These are phyloP conservation scores for Leptinotarsa defecta DNA, from an alignment of 1,140 invertebrate genomes.

Conservation along the genomic window DNA sequence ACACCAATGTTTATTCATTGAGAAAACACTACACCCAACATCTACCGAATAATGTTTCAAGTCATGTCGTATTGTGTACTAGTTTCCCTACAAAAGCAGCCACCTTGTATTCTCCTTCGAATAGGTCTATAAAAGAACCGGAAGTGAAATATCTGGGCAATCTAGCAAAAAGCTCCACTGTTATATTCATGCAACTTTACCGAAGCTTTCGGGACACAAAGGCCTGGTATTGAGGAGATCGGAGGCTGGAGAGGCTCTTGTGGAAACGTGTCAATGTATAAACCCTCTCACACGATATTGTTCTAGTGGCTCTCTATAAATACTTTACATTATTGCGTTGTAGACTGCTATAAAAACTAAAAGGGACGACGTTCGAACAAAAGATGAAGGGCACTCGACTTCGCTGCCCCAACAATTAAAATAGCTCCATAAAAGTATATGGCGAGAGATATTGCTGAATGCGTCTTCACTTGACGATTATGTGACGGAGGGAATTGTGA, in stretches of 20 bases:
- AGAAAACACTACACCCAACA: no score
- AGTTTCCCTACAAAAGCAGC: no score
- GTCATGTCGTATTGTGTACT: no score
- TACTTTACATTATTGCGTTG: constrained; percentile 25
- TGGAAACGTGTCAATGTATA: constrained; percentile 33
- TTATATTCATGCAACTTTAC: constrained; percentile 34
- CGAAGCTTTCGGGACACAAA: constrained; percentile 27
- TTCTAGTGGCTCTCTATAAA: constrained; percentile 36
- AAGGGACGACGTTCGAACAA: constrained; percentile 12
- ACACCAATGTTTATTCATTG: no score
- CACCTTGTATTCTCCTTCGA: neutral
- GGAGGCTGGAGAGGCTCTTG: constrained; percentile 29
- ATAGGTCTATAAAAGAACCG: constrained; percentile 26
- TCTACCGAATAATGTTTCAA: no score
- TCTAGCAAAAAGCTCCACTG: constrained; percentile 30
- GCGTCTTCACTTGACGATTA: constrained; percentile 11
- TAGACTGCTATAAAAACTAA: constrained; percentile 12
- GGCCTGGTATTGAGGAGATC: constrained; percentile 35
- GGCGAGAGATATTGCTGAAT: constrained; percentile 16
- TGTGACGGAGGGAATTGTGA: neutral
- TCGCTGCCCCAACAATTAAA: constrained; percentile 13
- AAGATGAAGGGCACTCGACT: constrained; percentile 18
- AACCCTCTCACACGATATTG: constrained; percentile 31
- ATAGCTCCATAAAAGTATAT: constrained; percentile 6
- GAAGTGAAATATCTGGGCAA: constrained; percentile 36